Evolutionary conservation across 2,113 vertebrate species (phyloP).

Genomic region (Datnioides undecimradiatus): DNA sequence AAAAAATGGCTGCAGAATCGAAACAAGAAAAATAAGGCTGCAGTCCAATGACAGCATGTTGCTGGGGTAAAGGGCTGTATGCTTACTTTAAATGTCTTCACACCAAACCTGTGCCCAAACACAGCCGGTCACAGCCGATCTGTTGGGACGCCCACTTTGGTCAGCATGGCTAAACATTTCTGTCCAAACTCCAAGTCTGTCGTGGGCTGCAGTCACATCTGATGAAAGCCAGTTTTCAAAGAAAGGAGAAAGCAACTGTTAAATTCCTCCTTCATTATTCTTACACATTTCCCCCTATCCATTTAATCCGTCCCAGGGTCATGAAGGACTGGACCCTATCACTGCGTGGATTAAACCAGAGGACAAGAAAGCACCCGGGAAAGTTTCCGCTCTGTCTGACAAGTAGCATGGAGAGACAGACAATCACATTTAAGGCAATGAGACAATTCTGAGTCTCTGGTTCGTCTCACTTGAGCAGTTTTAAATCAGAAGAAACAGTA

Average conservation of each 20-base stretch:
- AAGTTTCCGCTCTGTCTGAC: slow-evolving; percentile 22
- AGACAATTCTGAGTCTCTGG: slow-evolving; percentile 3
- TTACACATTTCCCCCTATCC: slow-evolving; percentile 20
- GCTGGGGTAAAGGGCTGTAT: not conserved
- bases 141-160: slow-evolving; percentile 19
- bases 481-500: not conserved
- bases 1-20: slow-evolving; percentile 3
- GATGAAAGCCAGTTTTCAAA: not conserved
- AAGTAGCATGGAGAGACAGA: slow-evolving; percentile 16
- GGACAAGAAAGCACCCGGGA: slow-evolving; percentile 11
- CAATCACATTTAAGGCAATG: slow-evolving; percentile 12
- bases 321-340: not conserved
- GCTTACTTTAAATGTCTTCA: not conserved
- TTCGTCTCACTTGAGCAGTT: not conserved
- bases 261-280: slow-evolving; percentile 4
- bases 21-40: not conserved
- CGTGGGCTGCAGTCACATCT: slow-evolving; percentile 31
- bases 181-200: slow-evolving; percentile 22
- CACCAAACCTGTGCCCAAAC: slow-evolving; percentile 1
- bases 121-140: slow-evolving; percentile 14
- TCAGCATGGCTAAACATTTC: slow-evolving; percentile 19
- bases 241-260: slow-evolving; percentile 7
- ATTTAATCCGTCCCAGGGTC: slow-evolving; percentile 36
- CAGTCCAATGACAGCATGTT: not conserved
- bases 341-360: slow-evolving; percentile 29